phyloP scores from a whole-genome alignment of 1,140 invertebrate genomes.

The Luehdorfia chinensis region DNA sequence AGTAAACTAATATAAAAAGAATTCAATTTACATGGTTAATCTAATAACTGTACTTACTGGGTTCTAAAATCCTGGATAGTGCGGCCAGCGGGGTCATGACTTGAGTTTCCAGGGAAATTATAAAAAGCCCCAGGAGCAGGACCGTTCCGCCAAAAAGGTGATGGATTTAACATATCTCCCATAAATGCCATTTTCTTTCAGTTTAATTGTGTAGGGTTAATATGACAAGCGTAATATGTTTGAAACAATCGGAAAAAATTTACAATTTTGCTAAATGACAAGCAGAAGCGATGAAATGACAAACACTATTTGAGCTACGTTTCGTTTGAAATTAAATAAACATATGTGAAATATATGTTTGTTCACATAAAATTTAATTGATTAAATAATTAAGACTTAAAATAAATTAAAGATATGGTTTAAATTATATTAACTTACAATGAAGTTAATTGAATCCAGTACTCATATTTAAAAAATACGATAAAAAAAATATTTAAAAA shows the following conservation, averaged over 20 bases:
- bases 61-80: slow-evolving; percentile 77
- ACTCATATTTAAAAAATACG: too few relatives aligned
- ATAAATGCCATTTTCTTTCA: slow-evolving; percentile 55
- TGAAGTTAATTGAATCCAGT: too few relatives aligned
- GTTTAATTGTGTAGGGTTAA: slow-evolving; percentile 8
- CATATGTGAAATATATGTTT: too few relatives aligned
- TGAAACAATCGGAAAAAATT: slow-evolving; percentile 10
- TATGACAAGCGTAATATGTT: background rate
- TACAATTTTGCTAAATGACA: slow-evolving; percentile 40
- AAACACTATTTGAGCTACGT: slow-evolving; percentile 46
- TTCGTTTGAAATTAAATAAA: too few relatives aligned
- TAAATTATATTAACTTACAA: too few relatives aligned
- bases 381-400: too few relatives aligned
- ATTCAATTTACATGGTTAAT: slow-evolving; percentile 11
- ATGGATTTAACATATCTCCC: slow-evolving; percentile 57
- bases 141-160: slow-evolving; percentile 84
- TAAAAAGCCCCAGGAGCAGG: slow-evolving; percentile 83
- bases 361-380: too few relatives aligned
- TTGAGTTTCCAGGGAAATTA: slow-evolving; percentile 80
- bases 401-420: too few relatives aligned
- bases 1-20: too few relatives aligned
- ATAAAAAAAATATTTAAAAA: too few relatives aligned
- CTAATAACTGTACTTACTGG: slow-evolving; percentile 79
- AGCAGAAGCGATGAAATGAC: slow-evolving; percentile 54
- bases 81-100: slow-evolving; percentile 44